Evolutionary conservation across 2,888 invertebrate species (phyloP), one percentile per base, ranked within the genome.

Genomic region (Orthosia cruda): DNA sequence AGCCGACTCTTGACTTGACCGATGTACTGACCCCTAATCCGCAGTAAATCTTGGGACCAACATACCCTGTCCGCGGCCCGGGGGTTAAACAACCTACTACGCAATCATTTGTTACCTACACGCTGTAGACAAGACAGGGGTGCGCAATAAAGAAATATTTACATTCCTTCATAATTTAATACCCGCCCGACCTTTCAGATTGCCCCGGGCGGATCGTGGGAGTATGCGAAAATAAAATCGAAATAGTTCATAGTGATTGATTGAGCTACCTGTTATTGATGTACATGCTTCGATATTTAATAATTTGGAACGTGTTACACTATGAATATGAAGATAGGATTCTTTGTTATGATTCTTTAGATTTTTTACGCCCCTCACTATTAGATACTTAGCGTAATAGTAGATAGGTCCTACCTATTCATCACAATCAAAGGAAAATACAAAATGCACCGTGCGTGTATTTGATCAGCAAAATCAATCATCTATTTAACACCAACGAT

Each of bases 11-110:
- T 94, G 94, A 94, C 94, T 95, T 94, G 94, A 95, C 93, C 95
- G 94, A 94, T 95, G 96, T 95, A 95, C 94, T 96, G 95, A 94
- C 96, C 96, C 95, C 92, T 94, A 95, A 96, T 95, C 95, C 95
- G 95, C 95, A 92, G 96, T 96, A 96, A 96, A 96, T 96, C 96
- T 96, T 96, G 92, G 89, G 90, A 87, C 92, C 90, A 88, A 88
- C 90, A 87, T 91, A 88, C 90, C 90, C 88, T 85, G 88, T 87
- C 89, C 85, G 74, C 87, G 69, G 87, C 88, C 86, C 89, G 93
- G 93, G 95, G 95, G 95, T 95, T 94, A 95, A 94, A 94, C 94
- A 94, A 94, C 94, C 94, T 92, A 93, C 93, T 94, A 92, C 91
- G 92, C 93, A 93, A 94, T 94, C 95, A 95, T 96, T 96, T 96